Evolutionary conservation across 2,797 vertebrate genomes (phyloP).

Genomic region (Microctenopoma steveboyesi): DNA sequence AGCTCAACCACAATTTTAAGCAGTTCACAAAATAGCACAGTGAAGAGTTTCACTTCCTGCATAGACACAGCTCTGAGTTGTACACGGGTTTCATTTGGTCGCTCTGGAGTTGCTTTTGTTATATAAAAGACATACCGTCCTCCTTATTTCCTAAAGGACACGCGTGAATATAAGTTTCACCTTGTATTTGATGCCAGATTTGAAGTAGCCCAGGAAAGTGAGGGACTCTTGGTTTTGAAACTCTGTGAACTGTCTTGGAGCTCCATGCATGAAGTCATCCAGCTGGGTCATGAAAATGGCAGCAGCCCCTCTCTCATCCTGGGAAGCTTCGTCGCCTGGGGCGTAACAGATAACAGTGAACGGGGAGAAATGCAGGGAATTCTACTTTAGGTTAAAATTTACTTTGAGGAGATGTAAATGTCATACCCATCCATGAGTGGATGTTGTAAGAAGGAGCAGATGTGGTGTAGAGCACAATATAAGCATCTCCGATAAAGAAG

Average conservation of each 20-base stretch:
- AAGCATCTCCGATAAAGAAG: slow-evolving; percentile 92
- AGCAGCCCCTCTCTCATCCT: slow-evolving; percentile 88
- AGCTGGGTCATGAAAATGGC: slow-evolving; percentile 91
- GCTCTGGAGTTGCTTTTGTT: neutral
- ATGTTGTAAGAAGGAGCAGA: slow-evolving; percentile 81
- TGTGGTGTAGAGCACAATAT: slow-evolving; percentile 89
- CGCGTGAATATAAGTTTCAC: slow-evolving; percentile 58
- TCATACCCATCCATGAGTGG: slow-evolving; percentile 92
- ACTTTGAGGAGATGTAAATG: neutral
- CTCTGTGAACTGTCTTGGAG: slow-evolving; percentile 87
- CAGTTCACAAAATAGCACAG: slow-evolving; percentile 17
- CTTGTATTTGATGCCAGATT: slow-evolving; percentile 90
- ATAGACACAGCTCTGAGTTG: neutral
- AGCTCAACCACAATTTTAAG: slow-evolving; percentile 1
- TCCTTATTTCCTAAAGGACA: neutral
- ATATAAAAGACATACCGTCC: neutral
- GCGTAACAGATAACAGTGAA: neutral
- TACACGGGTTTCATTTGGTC: neutral
- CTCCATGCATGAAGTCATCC: slow-evolving; percentile 86
- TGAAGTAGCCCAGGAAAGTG: slow-evolving; percentile 90
- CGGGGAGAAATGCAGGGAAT: neutral
- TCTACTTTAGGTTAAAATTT: neutral
- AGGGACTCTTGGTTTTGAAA: slow-evolving; percentile 88
- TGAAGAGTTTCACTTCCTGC: slow-evolving; percentile 3
- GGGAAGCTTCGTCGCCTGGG: slow-evolving; percentile 86